These are phyloP conservation scores for Atethmia centrago DNA, from an alignment of 2,888 invertebrate species.

Conservation along the genomic window DNA sequence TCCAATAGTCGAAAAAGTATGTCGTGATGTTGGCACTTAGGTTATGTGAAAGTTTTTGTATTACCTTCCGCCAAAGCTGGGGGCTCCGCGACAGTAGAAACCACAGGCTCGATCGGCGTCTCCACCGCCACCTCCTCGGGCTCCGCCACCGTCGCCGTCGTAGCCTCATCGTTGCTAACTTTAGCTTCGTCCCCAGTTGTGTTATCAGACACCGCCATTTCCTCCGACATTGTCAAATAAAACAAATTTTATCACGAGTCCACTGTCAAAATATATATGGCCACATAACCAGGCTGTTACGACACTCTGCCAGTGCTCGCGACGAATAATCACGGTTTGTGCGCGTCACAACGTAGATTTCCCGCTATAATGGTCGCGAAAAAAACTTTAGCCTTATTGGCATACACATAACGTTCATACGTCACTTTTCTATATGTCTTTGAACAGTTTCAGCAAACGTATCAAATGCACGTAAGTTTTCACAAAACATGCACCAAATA, in stretches of 20 bases:
- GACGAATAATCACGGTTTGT: conserved; percentile 82
- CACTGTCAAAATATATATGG: conserved; percentile 83
- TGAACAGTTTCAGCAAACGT: conserved; percentile 33
- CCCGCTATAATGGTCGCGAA: conserved; percentile 86
- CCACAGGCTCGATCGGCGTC: conserved; percentile 66
- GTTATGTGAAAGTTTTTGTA: conserved; percentile 81
- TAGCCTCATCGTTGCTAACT: conserved; percentile 75
- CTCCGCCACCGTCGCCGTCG: conserved; percentile 70
- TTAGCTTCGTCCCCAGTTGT: conserved; percentile 80
- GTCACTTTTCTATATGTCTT: conserved; percentile 47
- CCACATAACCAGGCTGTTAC: conserved; percentile 85
- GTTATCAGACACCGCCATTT: conserved; percentile 89
- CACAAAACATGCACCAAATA: conserved; percentile 57
- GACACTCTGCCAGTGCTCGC: conserved; percentile 79
- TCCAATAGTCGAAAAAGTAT: conserved; percentile 69
- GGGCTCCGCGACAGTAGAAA: conserved; percentile 65
- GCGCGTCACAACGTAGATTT: conserved; percentile 88
- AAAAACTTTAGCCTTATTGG: conserved; percentile 73
- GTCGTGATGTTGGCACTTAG: conserved; percentile 79
- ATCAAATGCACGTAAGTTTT: conserved; percentile 27
- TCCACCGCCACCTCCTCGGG: conserved; percentile 69
- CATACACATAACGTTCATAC: conserved; percentile 69
- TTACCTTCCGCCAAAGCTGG: conserved; percentile 74
- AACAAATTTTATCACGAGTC: conserved; percentile 79
- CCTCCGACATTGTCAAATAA: conserved; percentile 88